Base-by-base conservation (phyloP, 2,888 invertebrate genomes). In the Lycocerus yunnanus region DNA sequence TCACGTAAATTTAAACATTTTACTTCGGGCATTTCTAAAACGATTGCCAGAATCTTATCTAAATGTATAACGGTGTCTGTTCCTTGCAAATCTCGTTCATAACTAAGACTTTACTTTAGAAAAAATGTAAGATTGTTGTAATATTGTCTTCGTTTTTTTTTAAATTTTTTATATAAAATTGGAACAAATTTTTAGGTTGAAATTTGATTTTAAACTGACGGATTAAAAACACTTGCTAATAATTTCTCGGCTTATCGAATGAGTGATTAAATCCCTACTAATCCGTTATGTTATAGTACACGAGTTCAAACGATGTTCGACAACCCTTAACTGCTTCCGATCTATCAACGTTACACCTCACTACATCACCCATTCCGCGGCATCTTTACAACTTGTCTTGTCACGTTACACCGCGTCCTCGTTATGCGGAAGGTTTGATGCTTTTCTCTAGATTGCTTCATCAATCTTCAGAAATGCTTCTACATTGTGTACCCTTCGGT, bases 371-470 rank as follows among this genome's bases (percentile, higher is more conserved):
- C 79, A 81, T 78, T 80, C 78, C 79, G 78, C 81, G 80, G 81
- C 82, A 83, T 82, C 82, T 83, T 83, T 82, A 82, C 82, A 81
- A 82, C 82, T 83, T 82, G 82, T 82, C 82, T 81, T 81, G 81
- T 81, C 81, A 80, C 80, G 80, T 82, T 80, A 80, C 79, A 79
- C 77, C 77, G 78, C 80, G 80, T 79, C 79, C 81, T 82, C 82
- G 82, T 82, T 83, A 83, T 82, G 80, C 81, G 79, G 80, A 81
- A 82, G 80, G 80, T 81, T 81, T 81, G 82, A 82, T 82, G 82
- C 81, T 81, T 82, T 83, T 79, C 83, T 80, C 80, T 80, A 83
- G 80, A 83, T 83, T 83, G 82, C 78, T 78, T 80, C 83, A 83
- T 83, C 83, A 83, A 83, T 83, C 83, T 83, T 83, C 76, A 72